Evolutionary conservation across 1,140 invertebrate genomes (phyloP), one percentile per base, ranked within the genome.

Genomic region (Penaeus vannamei): DNA sequence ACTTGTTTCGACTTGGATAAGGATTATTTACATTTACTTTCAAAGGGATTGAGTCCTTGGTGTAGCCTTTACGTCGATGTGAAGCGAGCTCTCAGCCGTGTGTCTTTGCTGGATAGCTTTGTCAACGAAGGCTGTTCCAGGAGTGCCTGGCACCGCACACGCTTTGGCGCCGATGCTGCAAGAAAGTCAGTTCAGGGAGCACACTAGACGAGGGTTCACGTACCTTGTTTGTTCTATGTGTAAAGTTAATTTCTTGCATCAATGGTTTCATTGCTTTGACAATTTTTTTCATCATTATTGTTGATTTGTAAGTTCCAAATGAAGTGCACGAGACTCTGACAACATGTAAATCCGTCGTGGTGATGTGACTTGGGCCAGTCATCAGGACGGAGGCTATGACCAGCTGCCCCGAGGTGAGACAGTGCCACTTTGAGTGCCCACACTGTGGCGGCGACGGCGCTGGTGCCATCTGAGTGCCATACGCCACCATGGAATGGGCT

Each of bases 401-500:
- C 79, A 32, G 60, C 26, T 46, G 77, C 77, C 79, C 53, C 36
- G 76, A 53, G 77, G 26, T 66, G 29, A 84, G 82, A 84, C 82
- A 60, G 23, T 42, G 77, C 82, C 77, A 53, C 53, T 53, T 62
- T 66, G 72, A 79, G 85, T 77, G 84, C 84, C n/a, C 22, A 80
- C 22, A 77, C 60, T 61, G 77, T 62, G 72, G 60, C 85, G 60
- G 32, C 80, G 60, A 53, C 85, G 62, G 29, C 26, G 32, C 60
- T 64, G n/a, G 23, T n/a, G 60, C 85, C 77, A n/a, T 12, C 86
- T 53, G 59, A 59, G 79, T 64, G 29, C 81, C 60, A 53, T 32
- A 84, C 81, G 46, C 81, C 20, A 77, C 23, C 64, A 88, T 89
- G 87, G 87, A 89, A 81, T 89, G 87, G 87, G 87, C 81, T 60